A percentile compares a stretch with the other conserved stretches of the same genome.
phyloP scores from a whole-genome alignment of 2,888 invertebrate species.

The Cancer borealis region DNA sequence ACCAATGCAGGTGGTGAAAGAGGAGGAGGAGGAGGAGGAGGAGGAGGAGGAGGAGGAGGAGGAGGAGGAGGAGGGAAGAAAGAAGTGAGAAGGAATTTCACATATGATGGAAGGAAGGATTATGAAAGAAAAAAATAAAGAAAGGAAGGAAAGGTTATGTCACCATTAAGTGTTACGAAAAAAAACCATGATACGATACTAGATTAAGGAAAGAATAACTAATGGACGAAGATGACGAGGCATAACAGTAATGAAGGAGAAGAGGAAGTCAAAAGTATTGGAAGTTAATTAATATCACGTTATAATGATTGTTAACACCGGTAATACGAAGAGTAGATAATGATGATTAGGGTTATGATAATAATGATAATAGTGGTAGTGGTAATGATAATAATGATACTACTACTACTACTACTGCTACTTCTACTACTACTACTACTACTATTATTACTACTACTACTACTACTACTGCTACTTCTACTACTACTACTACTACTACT shows the following conservation, averaged over 20 bases:
- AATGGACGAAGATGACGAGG: neutral
- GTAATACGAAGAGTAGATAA: too few species aligned
- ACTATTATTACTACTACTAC: constrained; percentile 22
- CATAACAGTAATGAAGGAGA: neutral
- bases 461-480: neutral
- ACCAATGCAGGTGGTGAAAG: neutral
- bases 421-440: neutral
- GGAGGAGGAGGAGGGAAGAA: neutral
- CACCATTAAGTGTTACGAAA: neutral
- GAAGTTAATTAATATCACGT: neutral
- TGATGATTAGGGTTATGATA: too few species aligned
- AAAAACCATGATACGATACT: neutral
- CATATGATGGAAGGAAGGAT: neutral
- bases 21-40: neutral
- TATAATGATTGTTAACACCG: neutral
- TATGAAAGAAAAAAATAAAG: neutral
- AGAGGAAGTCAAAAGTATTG: neutral
- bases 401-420: neutral
- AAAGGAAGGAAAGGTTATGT: neutral
- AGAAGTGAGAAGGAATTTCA: neutral
- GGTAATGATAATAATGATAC: too few species aligned
- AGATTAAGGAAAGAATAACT: neutral
- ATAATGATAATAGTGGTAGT: too few species aligned
- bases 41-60: neutral
- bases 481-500: neutral